Base-by-base conservation (phyloP, 2,113 vertebrate species). In the Cottus gobio region DNA sequence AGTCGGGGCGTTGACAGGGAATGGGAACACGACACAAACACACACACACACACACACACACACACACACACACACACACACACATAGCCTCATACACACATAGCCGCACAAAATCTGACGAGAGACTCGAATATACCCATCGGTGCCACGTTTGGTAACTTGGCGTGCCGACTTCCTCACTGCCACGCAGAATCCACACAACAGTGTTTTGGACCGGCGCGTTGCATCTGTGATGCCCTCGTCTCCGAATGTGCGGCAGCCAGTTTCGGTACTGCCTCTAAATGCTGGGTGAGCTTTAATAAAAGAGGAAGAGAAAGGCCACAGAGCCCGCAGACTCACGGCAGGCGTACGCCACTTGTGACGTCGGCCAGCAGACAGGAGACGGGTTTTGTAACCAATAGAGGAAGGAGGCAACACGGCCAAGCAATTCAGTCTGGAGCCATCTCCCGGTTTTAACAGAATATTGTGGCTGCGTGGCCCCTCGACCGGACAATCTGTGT, bases 231-330 rank as follows among this genome's bases (percentile, higher is more conserved):
- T 7, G 44, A 16, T 9, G 37, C 61, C 67, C 12, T 6, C 22
- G 56, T 75, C 57, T 58, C 8, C 3, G 1, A 50, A n/a, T 12
- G 18, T 13, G 48, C 56, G 75, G 31, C 13, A 54, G 42, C 2
- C 46, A 24, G 72, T 81, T 83, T 68, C 69, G 60, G 12, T 78
- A 13, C 13, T 71, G 72, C 36, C 18, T 76, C 74, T 54, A 67
- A 83, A 37, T 79, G 82, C 85, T 87, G 72, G 74, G 26, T 77
- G 89, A 90, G 89, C 84, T 81, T 20, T 70, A 74, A 72, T 62
- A 75, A 91, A 91, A 91, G 90, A 87, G 89, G 91, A 92, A 93
- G 87, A 91, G 90, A 84, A 84, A 89, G 83, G 28, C 87, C 82
- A n/a, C 83, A 79, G 79, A 79, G 58, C 64, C 80, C 63, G n/a